phyloP scores from a whole-genome alignment of 2,797 vertebrate species.

The Pteronotus mesoamericanus region DNA sequence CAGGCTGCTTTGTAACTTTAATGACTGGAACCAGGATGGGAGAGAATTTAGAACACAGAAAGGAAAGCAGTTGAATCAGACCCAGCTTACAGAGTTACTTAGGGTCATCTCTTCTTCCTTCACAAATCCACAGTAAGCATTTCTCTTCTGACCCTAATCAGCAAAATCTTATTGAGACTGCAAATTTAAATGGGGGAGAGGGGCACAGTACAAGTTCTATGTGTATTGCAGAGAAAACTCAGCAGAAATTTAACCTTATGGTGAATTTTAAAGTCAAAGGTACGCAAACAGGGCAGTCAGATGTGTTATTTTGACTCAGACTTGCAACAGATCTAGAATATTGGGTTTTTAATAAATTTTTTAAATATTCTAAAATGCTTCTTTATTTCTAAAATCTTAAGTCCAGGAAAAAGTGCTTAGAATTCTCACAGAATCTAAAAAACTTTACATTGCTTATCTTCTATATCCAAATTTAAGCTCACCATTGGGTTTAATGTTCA shows the following conservation, averaged over 20 bases:
- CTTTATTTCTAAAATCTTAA: background rate
- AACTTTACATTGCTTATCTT: background rate
- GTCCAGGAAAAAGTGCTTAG: background rate
- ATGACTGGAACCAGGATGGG: background rate
- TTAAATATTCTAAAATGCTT: background rate
- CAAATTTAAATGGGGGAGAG: background rate
- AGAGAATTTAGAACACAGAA: slow-evolving; percentile 1
- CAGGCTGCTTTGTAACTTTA: slow-evolving; percentile 2
- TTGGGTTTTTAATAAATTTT: background rate
- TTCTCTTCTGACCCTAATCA: slow-evolving; percentile 5
- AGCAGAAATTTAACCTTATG: background rate
- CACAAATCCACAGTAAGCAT: background rate
- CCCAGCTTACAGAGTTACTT: slow-evolving; percentile 13
- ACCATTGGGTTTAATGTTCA: slow-evolving; percentile 9
- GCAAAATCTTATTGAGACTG: background rate
- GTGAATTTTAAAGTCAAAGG: background rate
- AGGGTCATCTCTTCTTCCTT: slow-evolving; percentile 12
- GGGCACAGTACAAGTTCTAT: background rate
- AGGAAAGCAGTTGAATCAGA: slow-evolving; percentile 30
- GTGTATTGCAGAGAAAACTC: background rate
- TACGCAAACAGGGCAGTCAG: background rate
- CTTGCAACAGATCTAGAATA: background rate
- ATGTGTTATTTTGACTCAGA: background rate
- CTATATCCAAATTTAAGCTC: background rate
- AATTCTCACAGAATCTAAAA: slow-evolving; percentile 14